These are phyloP conservation scores for Lepidurus apus DNA, from an alignment of 1,140 invertebrate species.

Conservation along the genomic window DNA sequence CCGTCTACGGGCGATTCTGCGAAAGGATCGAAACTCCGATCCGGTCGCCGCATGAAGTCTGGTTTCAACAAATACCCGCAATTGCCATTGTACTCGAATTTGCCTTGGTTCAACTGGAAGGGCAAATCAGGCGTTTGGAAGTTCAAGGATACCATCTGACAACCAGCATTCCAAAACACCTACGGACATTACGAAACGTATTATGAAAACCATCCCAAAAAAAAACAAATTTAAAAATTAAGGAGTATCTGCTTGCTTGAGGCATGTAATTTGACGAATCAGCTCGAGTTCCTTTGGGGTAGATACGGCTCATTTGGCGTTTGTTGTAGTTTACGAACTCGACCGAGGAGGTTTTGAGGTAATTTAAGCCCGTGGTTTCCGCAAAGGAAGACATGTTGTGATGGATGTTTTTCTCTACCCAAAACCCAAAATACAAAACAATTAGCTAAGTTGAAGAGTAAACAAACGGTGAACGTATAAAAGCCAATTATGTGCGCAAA, in stretches of 20 bases:
- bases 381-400: conserved; percentile 99
- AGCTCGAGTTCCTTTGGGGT: conserved; percentile 95
- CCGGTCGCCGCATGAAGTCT: conserved; percentile 96
- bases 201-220: no score
- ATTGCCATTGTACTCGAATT: conserved; percentile 98
- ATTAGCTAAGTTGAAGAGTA: background rate
- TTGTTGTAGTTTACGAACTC: conserved; percentile 99
- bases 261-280: conserved; percentile 99
- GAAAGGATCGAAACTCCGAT: conserved; percentile 97
- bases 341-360: conserved; percentile 90
- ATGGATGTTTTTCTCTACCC: conserved; percentile 83
- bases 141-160: conserved; percentile 99
- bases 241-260: conserved; percentile 59
- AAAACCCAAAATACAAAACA: background rate
- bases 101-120: conserved; percentile 99
- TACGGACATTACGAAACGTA: conserved; percentile 41
- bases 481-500: conserved; percentile 22
- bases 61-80: conserved; percentile 96
- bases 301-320: conserved; percentile 96
- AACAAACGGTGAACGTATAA: background rate
- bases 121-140: conserved; percentile 99
- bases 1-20: conserved; percentile 98
- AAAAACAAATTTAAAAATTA: no score
- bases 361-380: conserved; percentile 89
- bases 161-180: conserved; percentile 88